Evolutionary conservation across 2,888 invertebrate species (phyloP).

Genomic region (Parnassius apollo): DNA sequence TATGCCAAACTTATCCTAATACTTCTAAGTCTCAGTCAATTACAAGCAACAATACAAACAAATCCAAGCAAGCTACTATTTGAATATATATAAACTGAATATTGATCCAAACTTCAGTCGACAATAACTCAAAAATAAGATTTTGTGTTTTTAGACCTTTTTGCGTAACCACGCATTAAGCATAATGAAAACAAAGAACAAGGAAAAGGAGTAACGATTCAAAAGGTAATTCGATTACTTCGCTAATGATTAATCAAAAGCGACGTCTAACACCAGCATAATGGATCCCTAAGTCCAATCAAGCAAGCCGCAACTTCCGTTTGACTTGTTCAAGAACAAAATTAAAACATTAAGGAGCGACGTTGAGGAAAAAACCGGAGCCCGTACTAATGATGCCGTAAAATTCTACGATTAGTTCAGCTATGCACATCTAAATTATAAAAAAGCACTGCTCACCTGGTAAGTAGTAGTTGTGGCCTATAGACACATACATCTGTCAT

Average conservation of each 20-base stretch:
- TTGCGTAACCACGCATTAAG: too few species aligned
- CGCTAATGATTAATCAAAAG: conserved; percentile 20
- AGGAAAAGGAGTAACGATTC: background rate
- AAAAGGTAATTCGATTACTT: conserved; percentile 21
- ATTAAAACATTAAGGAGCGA: conserved; percentile 22
- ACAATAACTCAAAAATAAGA: too few species aligned
- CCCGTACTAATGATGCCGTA: conserved; percentile 24
- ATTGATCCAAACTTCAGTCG: too few species aligned
- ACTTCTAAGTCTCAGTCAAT: too few species aligned
- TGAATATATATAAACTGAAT: too few species aligned
- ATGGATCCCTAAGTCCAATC: conserved; percentile 18
- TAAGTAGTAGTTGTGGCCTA: too few species aligned
- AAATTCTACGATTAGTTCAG: conserved; percentile 24
- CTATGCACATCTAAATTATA: conserved; percentile 9
- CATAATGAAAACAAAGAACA: background rate
- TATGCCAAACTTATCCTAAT: too few species aligned
- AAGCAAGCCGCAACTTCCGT: conserved; percentile 23
- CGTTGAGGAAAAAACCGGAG: conserved; percentile 17
- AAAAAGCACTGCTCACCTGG: background rate
- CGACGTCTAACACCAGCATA: conserved; percentile 12
- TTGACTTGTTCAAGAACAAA: conserved; percentile 18
- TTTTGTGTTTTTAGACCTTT: too few species aligned
- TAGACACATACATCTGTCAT: too few species aligned
- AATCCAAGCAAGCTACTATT: too few species aligned
- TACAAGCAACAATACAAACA: too few species aligned